Evolutionary conservation across 2,888 invertebrate species (phyloP).

Genomic region (Pristionchus japonicus): DNA sequence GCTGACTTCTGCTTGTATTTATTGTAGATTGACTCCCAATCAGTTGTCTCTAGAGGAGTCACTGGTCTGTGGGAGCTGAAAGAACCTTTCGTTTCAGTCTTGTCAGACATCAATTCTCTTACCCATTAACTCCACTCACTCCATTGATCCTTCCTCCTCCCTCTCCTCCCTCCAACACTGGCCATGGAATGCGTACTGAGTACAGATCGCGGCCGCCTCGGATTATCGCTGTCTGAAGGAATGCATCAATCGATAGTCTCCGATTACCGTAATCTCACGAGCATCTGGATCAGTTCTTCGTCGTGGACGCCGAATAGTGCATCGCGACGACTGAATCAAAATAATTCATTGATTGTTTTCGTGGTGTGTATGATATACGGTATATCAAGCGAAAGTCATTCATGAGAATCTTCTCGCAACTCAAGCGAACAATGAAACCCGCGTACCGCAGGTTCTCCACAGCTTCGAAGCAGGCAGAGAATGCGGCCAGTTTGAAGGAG

Average conservation of each 20-base stretch:
- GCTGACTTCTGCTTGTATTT: not conserved
- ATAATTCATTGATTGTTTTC: not conserved
- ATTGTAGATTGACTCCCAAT: constrained; percentile 12
- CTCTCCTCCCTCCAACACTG: not conserved
- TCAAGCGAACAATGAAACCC: not conserved
- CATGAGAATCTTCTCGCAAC: no score
- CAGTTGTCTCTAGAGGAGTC: not conserved
- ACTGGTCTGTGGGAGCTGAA: not conserved
- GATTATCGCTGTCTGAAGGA: constrained; percentile 1
- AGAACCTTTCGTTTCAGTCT: not conserved
- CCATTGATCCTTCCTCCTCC: constrained; percentile 7
- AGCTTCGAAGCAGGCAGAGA: constrained; percentile 44
- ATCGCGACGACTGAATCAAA: constrained; percentile 14
- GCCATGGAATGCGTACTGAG: not conserved
- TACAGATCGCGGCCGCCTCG: not conserved
- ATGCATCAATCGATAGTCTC: not conserved
- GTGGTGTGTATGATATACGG: no score
- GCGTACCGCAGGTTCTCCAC: constrained; percentile 17
- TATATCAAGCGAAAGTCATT: no score
- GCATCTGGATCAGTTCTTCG: constrained; percentile 40
- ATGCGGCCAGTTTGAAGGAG: constrained; percentile 38
- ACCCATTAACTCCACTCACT: not conserved
- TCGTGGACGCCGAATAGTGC: not conserved
- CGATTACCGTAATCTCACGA: constrained; percentile 34
- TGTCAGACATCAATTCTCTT: not conserved